Percentiles rank a stretch among this genome's conserved stretches.
Evolutionary conservation across 1,140 invertebrate species (phyloP).

Genomic region (Lysiphlebus fabarum): DNA sequence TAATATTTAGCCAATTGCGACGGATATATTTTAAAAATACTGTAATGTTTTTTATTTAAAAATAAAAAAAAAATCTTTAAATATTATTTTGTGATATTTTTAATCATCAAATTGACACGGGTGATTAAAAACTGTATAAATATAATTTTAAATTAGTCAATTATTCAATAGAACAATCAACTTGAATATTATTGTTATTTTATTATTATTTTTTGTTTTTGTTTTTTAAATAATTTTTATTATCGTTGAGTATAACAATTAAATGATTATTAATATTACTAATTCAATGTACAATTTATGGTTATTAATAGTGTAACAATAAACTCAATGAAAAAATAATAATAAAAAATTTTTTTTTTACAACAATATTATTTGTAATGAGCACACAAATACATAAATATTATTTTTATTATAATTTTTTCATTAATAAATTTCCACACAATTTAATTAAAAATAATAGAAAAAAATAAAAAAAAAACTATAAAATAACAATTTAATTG

Average conservation of each 20-base stretch:
- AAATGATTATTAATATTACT: conserved; percentile 21
- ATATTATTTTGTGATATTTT: conserved; percentile 1
- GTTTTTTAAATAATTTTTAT: conserved; percentile 4
- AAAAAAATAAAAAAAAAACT: not conserved
- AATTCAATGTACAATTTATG: no score
- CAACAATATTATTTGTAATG: conserved; percentile 2
- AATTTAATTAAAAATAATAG: no score
- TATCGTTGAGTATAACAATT: conserved; percentile 31
- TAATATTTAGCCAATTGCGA: not conserved
- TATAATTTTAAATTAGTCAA: conserved; percentile 33
- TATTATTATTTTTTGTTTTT: not conserved
- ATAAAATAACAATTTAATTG: conserved; percentile 17
- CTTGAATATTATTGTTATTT: conserved; percentile 12
- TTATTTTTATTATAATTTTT: conserved; percentile 6
- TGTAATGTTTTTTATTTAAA: not conserved
- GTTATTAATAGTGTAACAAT: no score
- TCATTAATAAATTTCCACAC: not conserved
- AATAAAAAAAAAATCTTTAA: no score
- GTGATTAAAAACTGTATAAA: conserved; percentile 31
- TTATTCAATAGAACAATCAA: conserved; percentile 29
- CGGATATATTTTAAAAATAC: not conserved
- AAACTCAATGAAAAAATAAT: conserved; percentile 1
- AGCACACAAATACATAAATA: not conserved
- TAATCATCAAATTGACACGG: conserved; percentile 32
- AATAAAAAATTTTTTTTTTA: conserved; percentile 11